A percentile compares a stretch with the other conserved stretches of the same genome.
phyloP scores from a whole-genome alignment of 2,797 vertebrate genomes.

The Orestias chungarensis region DNA sequence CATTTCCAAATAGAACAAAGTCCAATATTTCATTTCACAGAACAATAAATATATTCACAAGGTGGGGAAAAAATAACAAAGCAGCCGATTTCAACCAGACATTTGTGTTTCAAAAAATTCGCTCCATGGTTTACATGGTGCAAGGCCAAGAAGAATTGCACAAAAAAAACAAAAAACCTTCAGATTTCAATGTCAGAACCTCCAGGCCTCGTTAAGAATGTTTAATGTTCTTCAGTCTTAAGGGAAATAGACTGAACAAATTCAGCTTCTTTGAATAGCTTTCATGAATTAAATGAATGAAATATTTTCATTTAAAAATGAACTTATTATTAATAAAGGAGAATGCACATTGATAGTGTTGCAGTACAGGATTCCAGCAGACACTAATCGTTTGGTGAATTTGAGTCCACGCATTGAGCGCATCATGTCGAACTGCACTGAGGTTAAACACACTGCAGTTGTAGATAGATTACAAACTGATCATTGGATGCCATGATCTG shows the following conservation, averaged over 20 bases:
- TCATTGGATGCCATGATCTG: background rate
- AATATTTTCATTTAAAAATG: background rate
- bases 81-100: background rate
- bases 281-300: background rate
- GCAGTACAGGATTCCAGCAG: background rate
- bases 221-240: background rate
- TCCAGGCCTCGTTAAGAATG: background rate
- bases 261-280: background rate
- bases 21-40: background rate
- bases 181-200: background rate
- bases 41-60: background rate
- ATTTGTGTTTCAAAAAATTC: background rate
- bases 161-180: background rate
- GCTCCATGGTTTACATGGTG: background rate
- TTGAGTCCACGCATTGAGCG: background rate
- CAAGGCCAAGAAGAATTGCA: too few species aligned
- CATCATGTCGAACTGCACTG: background rate
- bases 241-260: background rate
- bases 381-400: background rate
- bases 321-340: background rate
- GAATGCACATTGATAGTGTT: background rate
- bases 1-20: background rate
- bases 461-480: background rate
- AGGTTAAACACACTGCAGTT: background rate
- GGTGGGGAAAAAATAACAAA: background rate